phyloP scores from a whole-genome alignment of 37 sponge, comb jelly and placozoan species.

The Amphimedon queenslandica region DNA sequence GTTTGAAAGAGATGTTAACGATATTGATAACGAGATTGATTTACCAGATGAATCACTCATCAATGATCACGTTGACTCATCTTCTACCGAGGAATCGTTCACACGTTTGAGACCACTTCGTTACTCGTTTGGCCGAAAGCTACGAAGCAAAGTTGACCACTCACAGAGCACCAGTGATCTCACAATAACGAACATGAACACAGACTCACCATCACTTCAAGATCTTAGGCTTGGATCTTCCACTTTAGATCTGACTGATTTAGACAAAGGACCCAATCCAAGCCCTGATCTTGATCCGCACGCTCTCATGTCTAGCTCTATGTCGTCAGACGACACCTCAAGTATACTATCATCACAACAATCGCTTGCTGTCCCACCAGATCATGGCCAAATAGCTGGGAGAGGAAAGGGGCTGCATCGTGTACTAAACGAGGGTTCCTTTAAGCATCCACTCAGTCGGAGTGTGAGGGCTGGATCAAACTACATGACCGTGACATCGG shows the following conservation, averaged over 20 bases:
- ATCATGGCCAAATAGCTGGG: neutral
- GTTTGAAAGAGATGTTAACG: slow-evolving; percentile 11
- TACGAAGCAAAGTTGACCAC: neutral
- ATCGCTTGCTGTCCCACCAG: neutral
- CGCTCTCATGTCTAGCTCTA: neutral
- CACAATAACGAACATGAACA: neutral
- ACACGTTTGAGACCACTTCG: neutral
- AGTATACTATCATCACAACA: neutral
- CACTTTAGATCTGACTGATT: neutral
- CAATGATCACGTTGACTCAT: slow-evolving; percentile 17
- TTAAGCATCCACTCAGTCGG: slow-evolving; percentile 4
- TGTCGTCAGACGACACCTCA: neutral
- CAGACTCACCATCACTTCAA: slow-evolving; percentile 1
- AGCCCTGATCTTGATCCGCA: neutral
- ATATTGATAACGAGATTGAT: slow-evolving; percentile 43
- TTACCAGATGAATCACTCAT: slow-evolving; percentile 45
- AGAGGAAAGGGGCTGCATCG: neutral
- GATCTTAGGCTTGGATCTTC: neutral
- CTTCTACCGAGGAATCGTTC: neutral
- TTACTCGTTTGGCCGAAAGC: slow-evolving; percentile 1
- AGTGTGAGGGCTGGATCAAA: slow-evolving; percentile 56
- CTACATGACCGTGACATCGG: slow-evolving; percentile 54
- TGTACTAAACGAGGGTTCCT: neutral
- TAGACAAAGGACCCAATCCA: neutral
- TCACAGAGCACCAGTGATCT: neutral